Evolutionary conservation across 2,888 invertebrate genomes (phyloP), one percentile per base, ranked within the genome.

Genomic region (Volucella bombylans): DNA sequence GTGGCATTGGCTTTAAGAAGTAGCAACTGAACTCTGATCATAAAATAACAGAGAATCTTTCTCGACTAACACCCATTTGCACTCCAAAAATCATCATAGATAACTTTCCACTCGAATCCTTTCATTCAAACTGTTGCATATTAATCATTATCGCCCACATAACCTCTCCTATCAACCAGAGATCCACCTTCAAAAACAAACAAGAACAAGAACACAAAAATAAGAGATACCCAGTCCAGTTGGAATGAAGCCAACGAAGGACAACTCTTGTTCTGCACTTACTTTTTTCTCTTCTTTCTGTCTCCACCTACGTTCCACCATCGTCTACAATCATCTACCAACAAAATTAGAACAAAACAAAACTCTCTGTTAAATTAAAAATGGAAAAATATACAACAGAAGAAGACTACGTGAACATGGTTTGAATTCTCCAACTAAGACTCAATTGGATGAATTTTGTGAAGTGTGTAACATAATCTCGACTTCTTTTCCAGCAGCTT

Each of bases 91-190:
- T 52, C 49, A 64, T 39, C 55, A 8, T 15, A 62, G 41, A 45
- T 12, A 64, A 69, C 64, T 64, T 57, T 47, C 69, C 62, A 18
- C 12, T 43, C 41, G 61, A 18, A 61, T 73, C 41, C 61, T 45
- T 23, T 61, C 54, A 73, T 62, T 15, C 62, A 64, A 74, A 50
- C 82, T 82, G 82, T 82, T 82, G 82, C 78, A 78, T 62, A 68
- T 64, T 71, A 61, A 62, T 62, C 57, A 81, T 74, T 82, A 82
- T 67, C 61, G 49, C 59, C 23, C 38, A 54, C 50, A 72, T 59
- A 61, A 82, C 64, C 73, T 49, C 43, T 45, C 50, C 43, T 41
- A 80, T 73, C 74, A 59, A 45, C 68, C 45, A 41, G 1, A 14
- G 23, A 12, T 31, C 55, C 68, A 69, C 64, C 68, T 81, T 52